Base-by-base conservation (phyloP, 1,140 invertebrate species). In the Rhopalosiphum maidis region DNA sequence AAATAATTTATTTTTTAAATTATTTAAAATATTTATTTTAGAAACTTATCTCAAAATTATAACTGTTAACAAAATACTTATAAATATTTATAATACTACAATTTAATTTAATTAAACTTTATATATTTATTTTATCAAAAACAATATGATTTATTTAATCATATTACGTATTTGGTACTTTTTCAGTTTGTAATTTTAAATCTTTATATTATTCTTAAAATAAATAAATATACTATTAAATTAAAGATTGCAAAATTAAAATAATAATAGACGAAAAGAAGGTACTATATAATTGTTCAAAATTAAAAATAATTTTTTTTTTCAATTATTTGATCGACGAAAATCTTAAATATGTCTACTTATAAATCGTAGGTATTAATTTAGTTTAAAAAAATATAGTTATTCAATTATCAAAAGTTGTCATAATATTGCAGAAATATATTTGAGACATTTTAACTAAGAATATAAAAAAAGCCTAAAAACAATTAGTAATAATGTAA, bases 371-470 rank as follows among this genome's bases (percentile, higher is more conserved):
- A n/a, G n/a, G n/a, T n/a, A 15, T 15, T 68, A 68, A 15, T 30
- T n/a, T 68, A 68, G 15, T 18, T 51, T n/a, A 77, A n/a, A 6
- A n/a, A 68, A n/a, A 18, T 0, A 68, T 68, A 77, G 60, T 51
- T 18, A 15, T n/a, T n/a, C 1, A 77, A 77, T n/a, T 6, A 21
- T n/a, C 4, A 30, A n/a, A n/a, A n/a, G 3, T n/a, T 0, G 0
- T 77, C 9, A n/a, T n/a, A n/a, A 77, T n/a, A 77, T 77, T n/a
- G 5, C 18, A n/a, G 30, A 1, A n/a, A n/a, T 18, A 30, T 6
- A 11, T 6, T 77, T 6, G 30, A 6, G 4, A 0, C n/a, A 77
- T n/a, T 77, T 77, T 0, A 77, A 77, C 11, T 15, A 18, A 77
- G 15, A 18, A n/a, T 68, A 18, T 18, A 77, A 0, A 77, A 77